Evolutionary conservation across 2,888 invertebrate species (phyloP), one percentile per base, ranked within the genome.

Genomic region (Ectobius pallidus): DNA sequence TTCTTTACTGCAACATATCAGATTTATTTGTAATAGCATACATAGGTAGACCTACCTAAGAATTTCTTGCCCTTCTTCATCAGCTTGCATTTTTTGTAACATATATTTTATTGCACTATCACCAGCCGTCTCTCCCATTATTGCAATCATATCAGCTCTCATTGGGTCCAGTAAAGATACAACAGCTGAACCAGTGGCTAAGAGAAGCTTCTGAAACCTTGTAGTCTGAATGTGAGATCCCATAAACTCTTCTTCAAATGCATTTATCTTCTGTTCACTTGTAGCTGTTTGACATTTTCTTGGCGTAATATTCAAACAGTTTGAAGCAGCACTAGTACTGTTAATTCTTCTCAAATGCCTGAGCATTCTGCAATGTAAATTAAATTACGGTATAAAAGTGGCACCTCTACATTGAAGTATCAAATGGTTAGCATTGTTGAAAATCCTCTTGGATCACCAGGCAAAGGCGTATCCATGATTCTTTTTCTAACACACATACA

Each of bases 41-140:
- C n/a, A n/a, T n/a, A n/a, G n/a, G n/a, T n/a, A n/a, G n/a, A n/a
- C n/a, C n/a, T 55, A 74, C 76, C 71, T 74, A 3, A 88, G 78
- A 73, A 99, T 93, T 77, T 90, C 86, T 22, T 83, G 82, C 1
- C 98, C 98, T 84, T 96, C 95, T 1, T 87, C 82, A 71, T 91
- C 91, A 61, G 86, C 84, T 76, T 88, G 83, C 96, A 99, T 97
- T 81, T 89, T 88, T 52, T 85, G 81, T 69, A 88, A 85, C 84
- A 98, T 93, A 78, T 89, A 86, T 75, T 85, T 85, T 4, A 97
- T 85, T 2, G 96, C 93, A 61, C 81, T 81, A 46, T 81, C 78
- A 58, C 91, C 97, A 11, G 97, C 95, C 0, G 96, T 93, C 85
- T 99, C 98, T 0, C 96, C 97, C 77, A 97, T 87, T 77, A 95